These are phyloP conservation scores for Drosophila ohnishii DNA, from an alignment of 1,140 invertebrate genomes.

Conservation along the genomic window DNA sequence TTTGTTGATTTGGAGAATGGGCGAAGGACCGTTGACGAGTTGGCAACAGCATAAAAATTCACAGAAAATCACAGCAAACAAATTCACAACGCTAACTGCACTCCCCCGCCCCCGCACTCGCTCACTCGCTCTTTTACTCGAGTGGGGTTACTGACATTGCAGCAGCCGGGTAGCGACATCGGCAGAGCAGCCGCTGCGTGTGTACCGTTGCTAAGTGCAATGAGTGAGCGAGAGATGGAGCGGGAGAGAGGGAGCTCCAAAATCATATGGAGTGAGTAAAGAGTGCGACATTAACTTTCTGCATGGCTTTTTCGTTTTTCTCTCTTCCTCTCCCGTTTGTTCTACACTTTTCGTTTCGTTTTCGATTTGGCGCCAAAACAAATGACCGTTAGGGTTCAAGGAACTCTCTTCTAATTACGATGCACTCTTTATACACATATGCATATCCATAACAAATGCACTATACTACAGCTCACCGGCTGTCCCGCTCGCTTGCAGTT, in stretches of 20 bases:
- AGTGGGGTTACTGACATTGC: constrained; percentile 81
- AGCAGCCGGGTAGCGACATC: constrained; percentile 58
- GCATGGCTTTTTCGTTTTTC: constrained; percentile 36
- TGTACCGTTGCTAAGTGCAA: constrained; percentile 42
- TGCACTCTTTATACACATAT: constrained; percentile 25
- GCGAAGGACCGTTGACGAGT: constrained; percentile 60
- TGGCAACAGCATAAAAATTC: constrained; percentile 65
- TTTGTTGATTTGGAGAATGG: constrained; percentile 36
- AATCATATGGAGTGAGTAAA: constrained; percentile 10
- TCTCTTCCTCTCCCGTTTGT: constrained; percentile 37
- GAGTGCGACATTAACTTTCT: constrained; percentile 46
- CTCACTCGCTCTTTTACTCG: constrained; percentile 46
- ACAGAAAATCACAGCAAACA: constrained; percentile 71
- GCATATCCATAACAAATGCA: constrained; percentile 65
- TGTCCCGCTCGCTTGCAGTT: constrained; percentile 15
- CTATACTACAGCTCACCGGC: constrained; percentile 11
- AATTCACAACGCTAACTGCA: constrained; percentile 69
- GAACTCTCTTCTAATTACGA: constrained; percentile 76
- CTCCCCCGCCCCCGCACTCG: constrained; percentile 23
- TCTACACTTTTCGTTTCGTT: constrained; percentile 61
- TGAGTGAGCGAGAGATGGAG: constrained; percentile 23
- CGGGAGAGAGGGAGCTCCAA: neutral
- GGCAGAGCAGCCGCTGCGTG: constrained; percentile 53
- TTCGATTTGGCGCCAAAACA: constrained; percentile 74
- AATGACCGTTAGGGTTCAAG: constrained; percentile 75